Conservation (phyloP, 1,140 invertebrate genomes). For the Bombus superbus region DNA sequence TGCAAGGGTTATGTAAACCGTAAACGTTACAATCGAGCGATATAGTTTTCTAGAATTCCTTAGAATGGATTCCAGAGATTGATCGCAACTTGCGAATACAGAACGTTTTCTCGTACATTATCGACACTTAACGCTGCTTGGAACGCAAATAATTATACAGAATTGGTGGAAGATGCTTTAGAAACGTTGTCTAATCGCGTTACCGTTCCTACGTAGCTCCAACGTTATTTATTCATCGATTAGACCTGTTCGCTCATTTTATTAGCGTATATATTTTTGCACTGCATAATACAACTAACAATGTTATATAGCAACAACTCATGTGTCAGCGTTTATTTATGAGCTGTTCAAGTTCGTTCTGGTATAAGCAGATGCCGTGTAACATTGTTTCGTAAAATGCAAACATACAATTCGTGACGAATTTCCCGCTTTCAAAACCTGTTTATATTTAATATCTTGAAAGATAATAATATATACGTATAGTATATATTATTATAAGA, state of each 20-base stretch:
- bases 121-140: neutral
- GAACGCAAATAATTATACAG: neutral
- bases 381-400: no score
- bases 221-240: neutral
- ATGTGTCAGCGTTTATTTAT: neutral
- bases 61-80: neutral
- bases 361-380: no score
- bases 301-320: slow-evolving; percentile 1
- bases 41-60: neutral
- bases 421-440: no score
- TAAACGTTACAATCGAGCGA: no score
- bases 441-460: no score
- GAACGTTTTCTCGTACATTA: neutral
- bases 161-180: neutral
- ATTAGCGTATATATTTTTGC: neutral
- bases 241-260: neutral
- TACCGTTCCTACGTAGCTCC: neutral
- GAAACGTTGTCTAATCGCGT: neutral
- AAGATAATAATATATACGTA: no score
- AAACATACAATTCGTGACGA: no score
- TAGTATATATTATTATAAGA: no score
- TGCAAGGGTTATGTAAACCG: neutral
- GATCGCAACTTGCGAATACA: no score
- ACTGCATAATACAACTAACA: slow-evolving; percentile 10
- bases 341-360: neutral